These are phyloP conservation scores for Lanistes nyassanus DNA, from an alignment of 1,140 invertebrate genomes.

Conservation along the genomic window DNA sequence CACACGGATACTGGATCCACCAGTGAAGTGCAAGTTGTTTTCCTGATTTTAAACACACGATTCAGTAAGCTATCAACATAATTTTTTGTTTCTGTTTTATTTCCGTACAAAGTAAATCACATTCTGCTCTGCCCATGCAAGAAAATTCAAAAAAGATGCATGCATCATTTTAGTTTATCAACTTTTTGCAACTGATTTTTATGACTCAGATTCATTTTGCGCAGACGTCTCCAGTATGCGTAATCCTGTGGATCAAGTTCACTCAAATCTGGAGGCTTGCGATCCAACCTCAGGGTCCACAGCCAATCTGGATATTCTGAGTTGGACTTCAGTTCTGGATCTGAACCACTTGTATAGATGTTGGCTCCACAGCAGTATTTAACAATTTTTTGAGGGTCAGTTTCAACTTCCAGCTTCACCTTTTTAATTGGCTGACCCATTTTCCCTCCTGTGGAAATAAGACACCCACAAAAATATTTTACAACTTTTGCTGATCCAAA, in stretches of 20 bases:
- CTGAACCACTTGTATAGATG: constrained; percentile 79
- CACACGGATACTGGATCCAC: too few species aligned
- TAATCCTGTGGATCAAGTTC: constrained; percentile 83
- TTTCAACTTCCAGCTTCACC: constrained; percentile 75
- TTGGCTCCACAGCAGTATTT: constrained; percentile 89
- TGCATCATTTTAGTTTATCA: constrained; percentile 2
- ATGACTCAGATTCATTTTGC: constrained; percentile 30
- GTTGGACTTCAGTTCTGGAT: constrained; percentile 85
- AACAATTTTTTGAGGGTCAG: constrained; percentile 82
- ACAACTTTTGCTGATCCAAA: neutral
- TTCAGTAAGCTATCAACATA: neutral
- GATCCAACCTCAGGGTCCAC: constrained; percentile 77
- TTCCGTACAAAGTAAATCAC: neutral
- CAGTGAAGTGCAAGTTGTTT: too few species aligned
- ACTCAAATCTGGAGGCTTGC: constrained; percentile 73
- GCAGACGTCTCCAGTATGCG: constrained; percentile 78
- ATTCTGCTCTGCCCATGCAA: neutral
- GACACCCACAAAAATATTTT: neutral
- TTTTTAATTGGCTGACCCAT: constrained; percentile 35
- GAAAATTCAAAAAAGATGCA: neutral
- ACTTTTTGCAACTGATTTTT: constrained; percentile 21
- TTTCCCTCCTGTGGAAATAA: constrained; percentile 27
- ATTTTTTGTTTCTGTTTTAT: neutral
- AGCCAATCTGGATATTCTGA: constrained; percentile 94
- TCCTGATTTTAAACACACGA: neutral